Conservation (phyloP, 2,888 invertebrate species). For the Chironomus riparius region DNA sequence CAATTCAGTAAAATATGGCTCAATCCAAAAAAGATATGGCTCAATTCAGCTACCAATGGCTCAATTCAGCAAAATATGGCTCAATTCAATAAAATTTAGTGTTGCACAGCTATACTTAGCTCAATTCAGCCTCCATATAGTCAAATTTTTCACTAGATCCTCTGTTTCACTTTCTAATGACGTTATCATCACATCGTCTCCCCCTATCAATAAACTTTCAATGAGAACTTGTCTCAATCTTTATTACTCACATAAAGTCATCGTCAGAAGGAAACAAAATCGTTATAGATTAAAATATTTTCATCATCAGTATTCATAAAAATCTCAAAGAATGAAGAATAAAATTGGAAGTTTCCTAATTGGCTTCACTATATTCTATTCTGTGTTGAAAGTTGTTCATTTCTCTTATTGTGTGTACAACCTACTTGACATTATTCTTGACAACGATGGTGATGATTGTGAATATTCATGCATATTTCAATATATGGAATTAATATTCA, state of each 20-base stretch:
- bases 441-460: neutral
- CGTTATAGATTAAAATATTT: too few species aligned
- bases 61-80: too few species aligned
- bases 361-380: neutral
- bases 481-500: conserved; percentile 8
- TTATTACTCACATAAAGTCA: too few species aligned
- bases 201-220: too few species aligned
- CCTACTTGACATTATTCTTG: neutral
- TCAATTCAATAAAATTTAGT: too few species aligned
- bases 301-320: neutral
- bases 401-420: neutral
- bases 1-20: too few species aligned
- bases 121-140: neutral
- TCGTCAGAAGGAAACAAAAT: too few species aligned
- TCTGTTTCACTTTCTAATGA: neutral
- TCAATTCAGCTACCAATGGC: too few species aligned
- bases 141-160: neutral
- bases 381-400: neutral
- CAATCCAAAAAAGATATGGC: too few species aligned
- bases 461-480: neutral
- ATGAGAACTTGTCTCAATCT: too few species aligned
- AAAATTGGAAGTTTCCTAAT: neutral
- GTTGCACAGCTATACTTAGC: too few species aligned
- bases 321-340: neutral
- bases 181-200: too few species aligned